A percentile compares a stretch with the other conserved stretches of the same genome.
phyloP scores from a whole-genome alignment of 2,888 invertebrate genomes.

The Habroteleia sp. region DNA sequence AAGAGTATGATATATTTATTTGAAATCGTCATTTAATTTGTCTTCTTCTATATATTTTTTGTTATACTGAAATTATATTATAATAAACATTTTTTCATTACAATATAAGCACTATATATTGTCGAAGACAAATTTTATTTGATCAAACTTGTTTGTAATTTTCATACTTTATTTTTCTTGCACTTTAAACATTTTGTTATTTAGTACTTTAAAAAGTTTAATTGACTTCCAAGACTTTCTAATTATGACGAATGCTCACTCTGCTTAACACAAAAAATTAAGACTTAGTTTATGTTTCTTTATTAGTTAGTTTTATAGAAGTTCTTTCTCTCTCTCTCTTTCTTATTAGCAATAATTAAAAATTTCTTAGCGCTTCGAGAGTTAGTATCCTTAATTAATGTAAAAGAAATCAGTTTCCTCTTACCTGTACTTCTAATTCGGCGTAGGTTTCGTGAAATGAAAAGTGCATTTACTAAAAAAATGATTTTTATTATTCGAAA shows the following conservation, averaged over 20 bases:
- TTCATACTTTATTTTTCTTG: conserved; percentile 31
- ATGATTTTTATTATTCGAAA: conserved; percentile 28
- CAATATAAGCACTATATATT: no score
- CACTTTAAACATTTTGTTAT: conserved; percentile 36
- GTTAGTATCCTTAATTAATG: not conserved
- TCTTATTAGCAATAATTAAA: conserved; percentile 8
- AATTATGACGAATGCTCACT: conserved; percentile 50
- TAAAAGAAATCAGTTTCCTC: no score
- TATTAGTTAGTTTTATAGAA: conserved; percentile 7
- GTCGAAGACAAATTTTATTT: conserved; percentile 34
- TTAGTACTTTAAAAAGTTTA: conserved; percentile 35
- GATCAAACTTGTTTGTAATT: conserved; percentile 27
- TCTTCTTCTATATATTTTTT: no score
- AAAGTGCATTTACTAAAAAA: conserved; percentile 8
- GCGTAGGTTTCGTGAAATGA: not conserved
- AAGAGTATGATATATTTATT: no score
- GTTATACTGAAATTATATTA: no score
- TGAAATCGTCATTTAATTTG: no score
- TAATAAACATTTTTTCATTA: no score
- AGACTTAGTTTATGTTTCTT: conserved; percentile 12
- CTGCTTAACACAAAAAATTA: conserved; percentile 11
- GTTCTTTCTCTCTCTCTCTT: no score
- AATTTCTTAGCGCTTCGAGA: not conserved
- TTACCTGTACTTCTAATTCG: no score
- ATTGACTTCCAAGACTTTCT: conserved; percentile 47